These are phyloP conservation scores for Pollenia labialis DNA, from an alignment of 2,888 invertebrate genomes.

Conservation along the genomic window DNA sequence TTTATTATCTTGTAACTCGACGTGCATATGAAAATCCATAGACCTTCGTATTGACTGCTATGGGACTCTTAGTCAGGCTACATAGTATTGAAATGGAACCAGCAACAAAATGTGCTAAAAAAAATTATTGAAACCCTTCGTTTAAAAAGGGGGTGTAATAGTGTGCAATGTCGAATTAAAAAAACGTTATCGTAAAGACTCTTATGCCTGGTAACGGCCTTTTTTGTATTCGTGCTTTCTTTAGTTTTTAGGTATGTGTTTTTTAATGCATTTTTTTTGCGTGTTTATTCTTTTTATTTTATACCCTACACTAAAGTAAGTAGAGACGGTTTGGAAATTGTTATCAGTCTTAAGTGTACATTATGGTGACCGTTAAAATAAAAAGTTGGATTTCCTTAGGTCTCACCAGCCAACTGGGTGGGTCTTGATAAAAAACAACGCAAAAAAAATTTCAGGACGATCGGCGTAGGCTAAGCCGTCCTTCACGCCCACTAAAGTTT, in stretches of 20 bases:
- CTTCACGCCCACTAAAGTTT: no score
- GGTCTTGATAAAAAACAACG: no score
- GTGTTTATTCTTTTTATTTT: slow-evolving; percentile 14
- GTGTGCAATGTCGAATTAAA: slow-evolving; percentile 28
- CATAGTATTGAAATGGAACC: slow-evolving; percentile 19
- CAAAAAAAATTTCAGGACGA: no score
- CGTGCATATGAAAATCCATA: slow-evolving; percentile 55
- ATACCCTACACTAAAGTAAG: not conserved
- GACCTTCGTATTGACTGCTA: slow-evolving; percentile 52
- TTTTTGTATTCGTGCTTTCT: slow-evolving; percentile 41
- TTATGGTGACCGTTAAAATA: no score
- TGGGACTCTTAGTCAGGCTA: slow-evolving; percentile 55
- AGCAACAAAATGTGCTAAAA: slow-evolving; percentile 1
- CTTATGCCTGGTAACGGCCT: slow-evolving; percentile 61
- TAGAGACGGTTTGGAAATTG: no score
- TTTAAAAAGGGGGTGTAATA: slow-evolving; percentile 18
- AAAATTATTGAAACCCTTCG: slow-evolving; percentile 19
- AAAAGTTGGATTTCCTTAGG: no score
- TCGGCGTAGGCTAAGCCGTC: no score
- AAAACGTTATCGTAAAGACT: slow-evolving; percentile 53
- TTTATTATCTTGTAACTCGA: slow-evolving; percentile 60
- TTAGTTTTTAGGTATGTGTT: slow-evolving; percentile 8
- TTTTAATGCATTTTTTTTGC: slow-evolving; percentile 27
- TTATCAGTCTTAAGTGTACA: no score
- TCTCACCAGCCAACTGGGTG: no score